phyloP scores from a whole-genome alignment of 2,888 invertebrate genomes.

The Platycheirus rosarum region DNA sequence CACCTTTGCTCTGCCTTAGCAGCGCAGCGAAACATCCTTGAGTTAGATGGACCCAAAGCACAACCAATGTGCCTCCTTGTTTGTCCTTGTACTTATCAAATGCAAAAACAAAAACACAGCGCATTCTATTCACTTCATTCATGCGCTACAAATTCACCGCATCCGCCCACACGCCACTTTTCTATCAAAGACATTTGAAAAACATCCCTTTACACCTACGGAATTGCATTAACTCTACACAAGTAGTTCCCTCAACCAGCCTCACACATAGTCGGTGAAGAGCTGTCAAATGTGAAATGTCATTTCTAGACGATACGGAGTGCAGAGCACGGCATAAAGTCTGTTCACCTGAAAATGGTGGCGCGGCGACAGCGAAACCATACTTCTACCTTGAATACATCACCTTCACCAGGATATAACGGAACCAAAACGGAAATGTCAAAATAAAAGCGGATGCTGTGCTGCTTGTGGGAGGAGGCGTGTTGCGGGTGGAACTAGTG shows the following conservation, averaged over 20 bases:
- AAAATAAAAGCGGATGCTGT: slow-evolving; percentile 56
- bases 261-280: slow-evolving; percentile 23
- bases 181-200: neutral
- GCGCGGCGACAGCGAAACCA: slow-evolving; percentile 22
- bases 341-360: slow-evolving; percentile 41
- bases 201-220: slow-evolving; percentile 12
- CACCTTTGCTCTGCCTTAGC: slow-evolving; percentile 9
- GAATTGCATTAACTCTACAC: slow-evolving; percentile 29
- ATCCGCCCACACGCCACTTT: neutral
- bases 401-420: slow-evolving; percentile 4
- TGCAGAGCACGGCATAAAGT: slow-evolving; percentile 22
- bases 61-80: slow-evolving; percentile 25
- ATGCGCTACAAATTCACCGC: slow-evolving; percentile 1
- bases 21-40: slow-evolving; percentile 28
- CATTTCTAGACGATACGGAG: slow-evolving; percentile 16
- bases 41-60: slow-evolving; percentile 46
- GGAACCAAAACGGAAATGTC: slow-evolving; percentile 46
- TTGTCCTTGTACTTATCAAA: slow-evolving; percentile 46
- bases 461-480: neutral
- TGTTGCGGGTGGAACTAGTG: too few species aligned
- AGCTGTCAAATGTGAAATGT: slow-evolving; percentile 31
- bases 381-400: slow-evolving; percentile 47
- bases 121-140: slow-evolving; percentile 31
- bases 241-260: slow-evolving; percentile 12
- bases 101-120: slow-evolving; percentile 20